A percentile compares a stretch with the other conserved stretches of the same genome.
phyloP scores from a whole-genome alignment of 2,113 vertebrate species.

The Ailuropoda melanoleuca region DNA sequence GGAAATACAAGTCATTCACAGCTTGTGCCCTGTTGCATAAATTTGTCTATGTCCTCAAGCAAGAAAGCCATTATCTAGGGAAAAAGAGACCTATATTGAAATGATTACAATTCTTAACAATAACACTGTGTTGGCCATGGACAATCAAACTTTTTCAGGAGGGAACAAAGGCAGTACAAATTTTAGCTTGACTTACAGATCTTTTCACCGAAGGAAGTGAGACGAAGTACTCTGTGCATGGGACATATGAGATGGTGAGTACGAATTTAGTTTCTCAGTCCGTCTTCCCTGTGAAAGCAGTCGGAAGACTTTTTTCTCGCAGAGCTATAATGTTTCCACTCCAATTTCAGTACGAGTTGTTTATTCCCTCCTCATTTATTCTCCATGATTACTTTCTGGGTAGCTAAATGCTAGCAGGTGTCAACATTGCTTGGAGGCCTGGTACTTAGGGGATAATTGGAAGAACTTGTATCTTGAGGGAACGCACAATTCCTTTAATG shows the following conservation, averaged over 20 bases:
- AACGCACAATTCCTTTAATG: slow-evolving; percentile 52
- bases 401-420: background rate
- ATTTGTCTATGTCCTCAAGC: background rate
- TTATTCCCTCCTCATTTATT: background rate
- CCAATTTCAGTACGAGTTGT: slow-evolving; percentile 10
- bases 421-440: background rate
- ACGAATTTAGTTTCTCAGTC: background rate
- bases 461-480: slow-evolving; percentile 30
- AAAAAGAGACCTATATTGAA: background rate
- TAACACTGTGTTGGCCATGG: background rate
- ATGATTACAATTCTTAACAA: background rate
- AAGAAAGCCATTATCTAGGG: background rate
- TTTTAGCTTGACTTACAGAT: slow-evolving; percentile 28
- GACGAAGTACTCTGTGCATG: background rate
- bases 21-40: background rate
- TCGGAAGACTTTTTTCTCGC: background rate
- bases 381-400: background rate
- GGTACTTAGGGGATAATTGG: slow-evolving; percentile 18
- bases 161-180: background rate
- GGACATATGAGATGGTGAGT: background rate
- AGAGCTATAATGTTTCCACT: background rate
- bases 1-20: background rate
- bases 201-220: background rate
- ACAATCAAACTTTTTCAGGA: background rate
- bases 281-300: background rate